phyloP scores from a whole-genome alignment of 1,140 invertebrate genomes.

The Polypedilum vanderplanki region DNA sequence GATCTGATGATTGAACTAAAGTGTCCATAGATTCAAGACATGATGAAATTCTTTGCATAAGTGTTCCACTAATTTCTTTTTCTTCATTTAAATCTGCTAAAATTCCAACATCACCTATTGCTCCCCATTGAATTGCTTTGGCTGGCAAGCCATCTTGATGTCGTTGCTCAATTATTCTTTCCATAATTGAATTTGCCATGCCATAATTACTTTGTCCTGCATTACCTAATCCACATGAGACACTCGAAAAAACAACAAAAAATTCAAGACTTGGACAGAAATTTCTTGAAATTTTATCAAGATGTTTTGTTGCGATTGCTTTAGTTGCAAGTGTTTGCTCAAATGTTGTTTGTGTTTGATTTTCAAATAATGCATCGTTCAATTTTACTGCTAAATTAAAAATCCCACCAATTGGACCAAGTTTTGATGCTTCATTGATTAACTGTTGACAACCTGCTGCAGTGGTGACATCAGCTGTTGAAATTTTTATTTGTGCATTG shows the following conservation, averaged over 20 bases:
- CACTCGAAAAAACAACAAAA: slow-evolving; percentile 66
- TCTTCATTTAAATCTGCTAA: slow-evolving; percentile 45
- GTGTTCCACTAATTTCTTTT: slow-evolving; percentile 60
- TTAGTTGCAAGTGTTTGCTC: slow-evolving; percentile 45
- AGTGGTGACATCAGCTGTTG: slow-evolving; percentile 47
- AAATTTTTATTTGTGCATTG: slow-evolving; percentile 53
- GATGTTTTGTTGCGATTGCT: slow-evolving; percentile 44
- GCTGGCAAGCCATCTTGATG: slow-evolving; percentile 47
- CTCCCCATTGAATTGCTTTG: slow-evolving; percentile 53
- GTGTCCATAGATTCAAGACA: slow-evolving; percentile 57
- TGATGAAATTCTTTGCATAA: slow-evolving; percentile 68
- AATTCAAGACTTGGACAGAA: slow-evolving; percentile 46
- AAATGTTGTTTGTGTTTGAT: slow-evolving; percentile 47
- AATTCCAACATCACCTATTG: slow-evolving; percentile 63
- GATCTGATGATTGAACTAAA: slow-evolving; percentile 56
- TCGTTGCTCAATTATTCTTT: slow-evolving; percentile 51
- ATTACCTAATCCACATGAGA: slow-evolving; percentile 70
- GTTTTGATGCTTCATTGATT: slow-evolving; percentile 48
- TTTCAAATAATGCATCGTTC: slow-evolving; percentile 45
- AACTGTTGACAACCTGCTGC: slow-evolving; percentile 47
- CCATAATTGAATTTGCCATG: slow-evolving; percentile 54
- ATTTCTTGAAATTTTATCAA: slow-evolving; percentile 47
- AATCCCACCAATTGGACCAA: slow-evolving; percentile 60
- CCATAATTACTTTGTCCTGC: slow-evolving; percentile 50
- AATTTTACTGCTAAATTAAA: slow-evolving; percentile 66